A percentile compares a stretch with the other conserved stretches of the same genome.
These are phyloP conservation scores for Pollachius pollachius DNA, from an alignment of 2,113 vertebrate species.

Conservation along the genomic window DNA sequence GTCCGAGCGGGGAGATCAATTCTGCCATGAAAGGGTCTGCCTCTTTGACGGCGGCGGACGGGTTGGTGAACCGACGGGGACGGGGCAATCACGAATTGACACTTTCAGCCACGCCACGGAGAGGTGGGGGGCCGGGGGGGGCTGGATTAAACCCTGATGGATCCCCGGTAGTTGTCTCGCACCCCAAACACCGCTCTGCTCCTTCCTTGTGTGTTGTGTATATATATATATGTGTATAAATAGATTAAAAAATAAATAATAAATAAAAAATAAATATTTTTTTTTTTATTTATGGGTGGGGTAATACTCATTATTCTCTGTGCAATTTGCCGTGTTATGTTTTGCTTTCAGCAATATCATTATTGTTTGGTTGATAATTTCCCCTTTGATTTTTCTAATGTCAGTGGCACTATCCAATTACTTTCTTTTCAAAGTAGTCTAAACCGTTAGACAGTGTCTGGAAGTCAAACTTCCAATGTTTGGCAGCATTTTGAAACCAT, in stretches of 20 bases:
- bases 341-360: too few relatives aligned
- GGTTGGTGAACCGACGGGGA: slow-evolving; percentile 35
- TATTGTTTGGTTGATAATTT: too few relatives aligned
- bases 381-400: too few relatives aligned
- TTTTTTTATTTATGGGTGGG: too few relatives aligned
- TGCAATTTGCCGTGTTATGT: too few relatives aligned
- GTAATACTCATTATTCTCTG: too few relatives aligned
- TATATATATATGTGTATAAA: slow-evolving; percentile 35
- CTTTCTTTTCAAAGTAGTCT: too few relatives aligned
- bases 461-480: too few relatives aligned
- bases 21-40: slow-evolving; percentile 42
- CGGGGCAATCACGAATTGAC: slow-evolving; percentile 53
- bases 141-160: slow-evolving; percentile 60
- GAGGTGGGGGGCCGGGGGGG: slow-evolving; percentile 19
- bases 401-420: too few relatives aligned
- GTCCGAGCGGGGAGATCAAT: slow-evolving; percentile 52
- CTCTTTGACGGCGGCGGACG: slow-evolving; percentile 28
- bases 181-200: slow-evolving; percentile 1
- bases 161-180: slow-evolving; percentile 35
- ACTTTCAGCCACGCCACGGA: slow-evolving; percentile 32
- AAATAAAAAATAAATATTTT: neutral
- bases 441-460: too few relatives aligned
- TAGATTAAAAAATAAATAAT: slow-evolving; percentile 25
- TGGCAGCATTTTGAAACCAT: too few relatives aligned
- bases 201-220: slow-evolving; percentile 35